phyloP scores from a whole-genome alignment of 1,140 invertebrate genomes.

The Zophobas atratus region DNA sequence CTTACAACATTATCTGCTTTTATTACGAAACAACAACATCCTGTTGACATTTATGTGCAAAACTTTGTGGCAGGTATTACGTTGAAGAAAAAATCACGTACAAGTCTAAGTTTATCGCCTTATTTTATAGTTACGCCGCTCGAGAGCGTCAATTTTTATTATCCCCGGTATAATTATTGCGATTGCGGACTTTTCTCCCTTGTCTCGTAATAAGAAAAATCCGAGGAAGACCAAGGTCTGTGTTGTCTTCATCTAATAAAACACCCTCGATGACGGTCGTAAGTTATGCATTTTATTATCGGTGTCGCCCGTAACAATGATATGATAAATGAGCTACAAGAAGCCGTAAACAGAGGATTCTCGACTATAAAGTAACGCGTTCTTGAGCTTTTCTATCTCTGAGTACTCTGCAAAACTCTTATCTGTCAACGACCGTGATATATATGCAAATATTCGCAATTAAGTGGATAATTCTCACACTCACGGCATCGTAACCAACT shows the following conservation, averaged over 20 bases:
- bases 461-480: slow-evolving; percentile 42
- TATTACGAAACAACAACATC: slow-evolving; percentile 35
- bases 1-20: slow-evolving; percentile 36
- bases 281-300: slow-evolving; percentile 49
- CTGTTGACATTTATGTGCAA: slow-evolving; percentile 46
- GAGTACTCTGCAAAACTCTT: slow-evolving; percentile 41
- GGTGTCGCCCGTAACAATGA: slow-evolving; percentile 48
- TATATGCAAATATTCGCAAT: slow-evolving; percentile 44
- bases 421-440: slow-evolving; percentile 49
- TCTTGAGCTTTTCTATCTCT: slow-evolving; percentile 19
- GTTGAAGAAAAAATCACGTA: slow-evolving; percentile 14
- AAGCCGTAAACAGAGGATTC: slow-evolving; percentile 46
- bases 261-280: slow-evolving; percentile 45
- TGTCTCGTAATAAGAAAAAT: background rate
- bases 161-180: slow-evolving; percentile 9
- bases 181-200: slow-evolving; percentile 18
- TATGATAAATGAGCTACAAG: slow-evolving; percentile 50
- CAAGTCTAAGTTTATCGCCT: slow-evolving; percentile 33
- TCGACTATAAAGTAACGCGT: slow-evolving; percentile 45
- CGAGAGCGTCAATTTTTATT: slow-evolving; percentile 33
- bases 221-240: background rate
- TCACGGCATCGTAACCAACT: background rate
- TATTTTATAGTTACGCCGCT: slow-evolving; percentile 33
- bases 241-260: slow-evolving; percentile 46
- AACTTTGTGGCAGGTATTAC: slow-evolving; percentile 27